phyloP scores from a whole-genome alignment of 2,888 invertebrate species.

The Drosophila kokeensis region DNA sequence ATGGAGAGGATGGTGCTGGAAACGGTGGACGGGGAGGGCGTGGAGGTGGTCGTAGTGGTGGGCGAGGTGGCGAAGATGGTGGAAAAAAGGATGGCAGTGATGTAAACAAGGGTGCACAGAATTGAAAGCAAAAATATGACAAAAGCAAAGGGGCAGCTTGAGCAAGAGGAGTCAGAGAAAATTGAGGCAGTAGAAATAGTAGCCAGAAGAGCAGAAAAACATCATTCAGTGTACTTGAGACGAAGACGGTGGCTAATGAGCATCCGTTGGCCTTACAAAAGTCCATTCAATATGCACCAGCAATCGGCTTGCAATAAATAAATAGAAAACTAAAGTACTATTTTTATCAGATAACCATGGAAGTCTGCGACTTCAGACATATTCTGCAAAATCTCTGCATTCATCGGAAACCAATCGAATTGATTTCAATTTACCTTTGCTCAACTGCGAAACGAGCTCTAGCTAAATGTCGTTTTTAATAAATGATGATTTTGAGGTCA shows the following conservation, averaged over 20 bases:
- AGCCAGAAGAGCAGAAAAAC: background rate
- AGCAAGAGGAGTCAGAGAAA: background rate
- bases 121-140: background rate
- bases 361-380: background rate
- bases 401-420: background rate
- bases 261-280: background rate
- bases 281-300: background rate
- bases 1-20: constrained; percentile 5
- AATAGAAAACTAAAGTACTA: background rate
- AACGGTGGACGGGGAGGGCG: constrained; percentile 13
- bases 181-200: background rate
- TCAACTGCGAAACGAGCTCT: background rate
- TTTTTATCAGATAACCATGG: background rate
- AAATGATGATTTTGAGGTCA: background rate
- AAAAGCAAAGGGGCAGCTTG: background rate
- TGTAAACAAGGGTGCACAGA: background rate
- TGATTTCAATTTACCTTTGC: background rate
- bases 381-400: background rate
- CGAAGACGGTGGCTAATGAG: background rate
- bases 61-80: constrained; percentile 1
- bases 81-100: constrained; percentile 3
- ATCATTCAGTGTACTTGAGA: background rate
- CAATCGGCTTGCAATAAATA: background rate
- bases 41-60: background rate
- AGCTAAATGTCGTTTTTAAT: background rate